Percentiles rank a stretch among this genome's conserved stretches.
Conservation (phyloP, 2,888 invertebrate genomes). For the Phalera bucephala region DNA sequence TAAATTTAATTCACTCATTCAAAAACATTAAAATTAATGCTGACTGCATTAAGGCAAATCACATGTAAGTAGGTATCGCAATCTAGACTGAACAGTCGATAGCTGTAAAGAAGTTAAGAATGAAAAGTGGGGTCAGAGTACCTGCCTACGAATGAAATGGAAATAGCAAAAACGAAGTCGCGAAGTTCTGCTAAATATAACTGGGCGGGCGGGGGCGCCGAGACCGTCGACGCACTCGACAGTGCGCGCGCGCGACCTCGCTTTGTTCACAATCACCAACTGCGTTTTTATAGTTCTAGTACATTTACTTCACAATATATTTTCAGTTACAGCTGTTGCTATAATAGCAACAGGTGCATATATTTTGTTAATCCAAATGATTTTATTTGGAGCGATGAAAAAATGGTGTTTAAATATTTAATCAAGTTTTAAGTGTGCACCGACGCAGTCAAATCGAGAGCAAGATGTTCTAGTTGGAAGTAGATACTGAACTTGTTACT, state of each 20-base stretch:
- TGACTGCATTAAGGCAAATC: no score
- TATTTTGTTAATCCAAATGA: neutral
- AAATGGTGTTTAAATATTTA: neutral
- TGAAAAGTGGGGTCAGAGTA: constrained; percentile 55
- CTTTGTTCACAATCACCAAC: constrained; percentile 47
- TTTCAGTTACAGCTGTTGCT: constrained; percentile 4
- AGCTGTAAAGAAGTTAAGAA: constrained; percentile 45
- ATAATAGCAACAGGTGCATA: constrained; percentile 1
- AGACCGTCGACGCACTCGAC: constrained; percentile 34
- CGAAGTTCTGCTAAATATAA: constrained; percentile 80
- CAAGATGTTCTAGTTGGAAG: constrained; percentile 49
- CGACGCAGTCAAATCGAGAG: constrained; percentile 38
- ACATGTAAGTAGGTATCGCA: no score
- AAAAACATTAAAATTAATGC: no score
- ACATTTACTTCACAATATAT: constrained; percentile 16
- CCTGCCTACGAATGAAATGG: constrained; percentile 68
- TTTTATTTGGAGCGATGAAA: neutral
- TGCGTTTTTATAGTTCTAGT: constrained; percentile 28
- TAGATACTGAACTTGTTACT: constrained; percentile 33
- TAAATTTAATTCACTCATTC: no score
- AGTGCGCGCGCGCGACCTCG: constrained; percentile 54
- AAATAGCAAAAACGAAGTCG: constrained; percentile 80
- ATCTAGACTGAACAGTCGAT: constrained; percentile 11
- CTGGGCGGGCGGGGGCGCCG: constrained; percentile 54
- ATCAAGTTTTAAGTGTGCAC: constrained; percentile 3